Base-by-base conservation (phyloP, 2,888 invertebrate genomes). In the Caenorhabditis becei region DNA sequence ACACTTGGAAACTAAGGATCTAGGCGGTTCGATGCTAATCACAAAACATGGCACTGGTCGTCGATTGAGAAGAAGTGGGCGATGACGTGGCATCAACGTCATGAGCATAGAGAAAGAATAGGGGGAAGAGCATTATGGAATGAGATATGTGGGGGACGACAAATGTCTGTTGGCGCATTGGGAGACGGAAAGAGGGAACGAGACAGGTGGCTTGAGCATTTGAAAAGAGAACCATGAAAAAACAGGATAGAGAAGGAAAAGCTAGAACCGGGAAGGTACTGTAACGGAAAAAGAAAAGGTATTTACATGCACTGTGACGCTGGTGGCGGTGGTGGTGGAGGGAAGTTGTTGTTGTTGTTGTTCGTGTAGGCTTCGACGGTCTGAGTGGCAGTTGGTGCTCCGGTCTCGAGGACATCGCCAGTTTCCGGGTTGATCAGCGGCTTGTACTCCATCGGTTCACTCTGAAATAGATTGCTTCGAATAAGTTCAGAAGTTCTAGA, bases 41-140 rank as follows among this genome's bases (percentile, higher is more conserved):
- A 77, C 77, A 77, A 77, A 63, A 58, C 32, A 77, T 70, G 77
- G 77, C 77, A 77, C 77, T 70, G 77, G 77, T 77, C 74, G 63
- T 62, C 69, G 49, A 63, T 47, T 47, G 61, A 26, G 44, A 32
- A 23, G 28, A 24, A n/a, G 16, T n/a, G n/a, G 54, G n/a, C 2
- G 23, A 59, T 47, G 61, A 56, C 62, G 66, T 35, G 47, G 59
- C 49, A 66, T 20, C n/a, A 54, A 71, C 70, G 62, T 61, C 66
- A 67, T 67, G 67, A 59, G 75, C 41, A 67, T 35, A 49, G 47
- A 61, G 44, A 61, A 23, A 41, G 24, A 61, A 18, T 23, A 23
- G 23, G 44, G 35, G 63, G 35, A 49, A 32, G 44, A 56, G 37
- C 54, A 37, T 62, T 16, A 56, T 66, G 66, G 69, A 77, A 63